These are phyloP conservation scores for Macrophya alboannulata DNA, from an alignment of 2,888 invertebrate genomes.

Conservation along the genomic window DNA sequence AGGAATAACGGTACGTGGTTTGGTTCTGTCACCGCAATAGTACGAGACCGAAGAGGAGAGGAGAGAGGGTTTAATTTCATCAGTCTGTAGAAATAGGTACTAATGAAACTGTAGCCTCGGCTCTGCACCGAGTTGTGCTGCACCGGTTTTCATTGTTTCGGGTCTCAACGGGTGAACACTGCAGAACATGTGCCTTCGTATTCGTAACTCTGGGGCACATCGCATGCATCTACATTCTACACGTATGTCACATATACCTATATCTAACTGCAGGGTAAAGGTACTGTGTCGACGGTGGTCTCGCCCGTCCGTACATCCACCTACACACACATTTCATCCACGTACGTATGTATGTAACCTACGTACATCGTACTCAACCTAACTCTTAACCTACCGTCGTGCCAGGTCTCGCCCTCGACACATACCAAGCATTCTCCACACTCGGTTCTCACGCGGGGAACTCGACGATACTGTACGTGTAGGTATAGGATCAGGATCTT, in stretches of 20 bases:
- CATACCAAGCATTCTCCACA: constrained; percentile 39
- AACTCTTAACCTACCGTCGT: background rate
- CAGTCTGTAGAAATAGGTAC: constrained; percentile 13
- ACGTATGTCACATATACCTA: background rate
- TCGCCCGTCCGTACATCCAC: background rate
- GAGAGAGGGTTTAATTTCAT: constrained; percentile 19
- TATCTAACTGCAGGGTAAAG: background rate
- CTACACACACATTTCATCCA: background rate
- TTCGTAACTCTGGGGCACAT: background rate
- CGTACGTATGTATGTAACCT: background rate
- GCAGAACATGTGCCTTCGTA: background rate
- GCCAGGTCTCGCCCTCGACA: constrained; percentile 22
- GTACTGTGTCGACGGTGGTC: constrained; percentile 6
- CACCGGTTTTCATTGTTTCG: constrained; percentile 35
- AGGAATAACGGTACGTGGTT: background rate
- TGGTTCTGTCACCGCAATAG: background rate
- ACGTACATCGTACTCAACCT: background rate
- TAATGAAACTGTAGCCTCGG: constrained; percentile 34
- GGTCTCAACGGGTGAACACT: constrained; percentile 20
- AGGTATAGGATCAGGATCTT: constrained; percentile 16
- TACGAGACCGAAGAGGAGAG: background rate
- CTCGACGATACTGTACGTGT: background rate
- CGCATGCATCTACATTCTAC: background rate
- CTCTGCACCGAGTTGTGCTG: background rate
- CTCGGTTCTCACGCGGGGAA: constrained; percentile 51